A percentile compares a stretch with the other conserved stretches of the same genome.
Conservation (phyloP, 2,888 invertebrate species). For the Plebejus anna region DNA sequence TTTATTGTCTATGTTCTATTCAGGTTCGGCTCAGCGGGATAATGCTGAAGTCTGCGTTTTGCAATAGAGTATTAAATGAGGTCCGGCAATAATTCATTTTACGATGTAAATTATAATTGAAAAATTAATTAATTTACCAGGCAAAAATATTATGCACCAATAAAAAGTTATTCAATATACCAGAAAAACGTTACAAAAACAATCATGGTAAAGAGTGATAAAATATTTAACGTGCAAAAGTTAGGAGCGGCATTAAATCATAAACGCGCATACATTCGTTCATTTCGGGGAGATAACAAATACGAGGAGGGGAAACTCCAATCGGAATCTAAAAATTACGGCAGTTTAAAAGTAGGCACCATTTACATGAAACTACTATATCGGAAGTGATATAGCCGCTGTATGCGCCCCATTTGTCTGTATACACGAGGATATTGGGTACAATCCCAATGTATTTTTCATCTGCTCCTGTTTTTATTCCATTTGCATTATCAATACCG, state of each 20-base stretch:
- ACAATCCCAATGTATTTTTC: conserved; percentile 38
- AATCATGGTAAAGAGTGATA: conserved; percentile 28
- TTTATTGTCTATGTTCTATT: not conserved
- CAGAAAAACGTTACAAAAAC: conserved; percentile 12
- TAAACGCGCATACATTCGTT: conserved; percentile 68
- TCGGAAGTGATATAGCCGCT: conserved; percentile 67
- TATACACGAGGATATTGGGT: conserved; percentile 41
- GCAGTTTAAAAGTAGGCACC: conserved; percentile 77
- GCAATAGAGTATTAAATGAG: not conserved
- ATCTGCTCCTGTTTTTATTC: conserved; percentile 35
- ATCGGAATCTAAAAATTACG: conserved; percentile 79
- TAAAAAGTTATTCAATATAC: conserved; percentile 4
- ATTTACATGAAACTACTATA: conserved; percentile 78
- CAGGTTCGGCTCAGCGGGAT: not conserved
- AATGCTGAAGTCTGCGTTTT: not conserved
- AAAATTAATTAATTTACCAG: not conserved
- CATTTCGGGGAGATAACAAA: conserved; percentile 72
- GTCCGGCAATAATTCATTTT: not conserved
- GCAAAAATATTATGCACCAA: not conserved
- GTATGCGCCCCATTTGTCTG: conserved; percentile 59
- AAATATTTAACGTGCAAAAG: conserved; percentile 42
- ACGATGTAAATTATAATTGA: not conserved
- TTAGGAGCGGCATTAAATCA: conserved; percentile 67
- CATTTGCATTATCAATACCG: conserved; percentile 32
- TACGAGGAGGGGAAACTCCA: conserved; percentile 65